Evolutionary conservation across 2,797 vertebrate species (phyloP).

Genomic region (Nyctalus aviator): DNA sequence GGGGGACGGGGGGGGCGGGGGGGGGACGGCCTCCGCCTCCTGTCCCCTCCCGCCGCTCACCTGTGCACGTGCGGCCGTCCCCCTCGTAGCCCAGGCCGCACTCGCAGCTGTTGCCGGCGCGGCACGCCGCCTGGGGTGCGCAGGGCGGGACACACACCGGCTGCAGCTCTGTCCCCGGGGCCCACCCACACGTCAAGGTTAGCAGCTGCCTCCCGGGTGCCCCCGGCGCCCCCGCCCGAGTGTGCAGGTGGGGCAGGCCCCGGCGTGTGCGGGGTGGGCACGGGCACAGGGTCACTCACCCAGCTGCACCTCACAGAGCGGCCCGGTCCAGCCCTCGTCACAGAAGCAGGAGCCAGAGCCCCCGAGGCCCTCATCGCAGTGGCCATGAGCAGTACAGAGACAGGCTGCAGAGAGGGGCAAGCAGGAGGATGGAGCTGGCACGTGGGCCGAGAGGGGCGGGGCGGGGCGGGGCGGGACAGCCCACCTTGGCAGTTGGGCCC

Average conservation of each 20-base stretch:
- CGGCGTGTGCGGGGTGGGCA: not conserved
- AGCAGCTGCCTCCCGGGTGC: slow-evolving; percentile 22
- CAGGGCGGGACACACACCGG: slow-evolving; percentile 92
- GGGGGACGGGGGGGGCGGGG: too few species aligned
- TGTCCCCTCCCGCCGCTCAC: slow-evolving; percentile 81
- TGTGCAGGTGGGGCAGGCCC: too few species aligned
- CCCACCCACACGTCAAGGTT: slow-evolving; percentile 43
- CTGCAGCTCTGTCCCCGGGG: slow-evolving; percentile 71
- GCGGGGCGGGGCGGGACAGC: slow-evolving; percentile 77
- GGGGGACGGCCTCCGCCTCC: too few species aligned
- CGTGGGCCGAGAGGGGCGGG: fast-evolving
- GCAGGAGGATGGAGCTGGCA: not conserved
- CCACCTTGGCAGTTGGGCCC: slow-evolving; percentile 94
- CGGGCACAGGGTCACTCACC: slow-evolving; percentile 85
- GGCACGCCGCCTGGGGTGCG: slow-evolving; percentile 91
- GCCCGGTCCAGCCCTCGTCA: slow-evolving; percentile 91
- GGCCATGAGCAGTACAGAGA: slow-evolving; percentile 89
- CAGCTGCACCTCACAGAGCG: slow-evolving; percentile 89
- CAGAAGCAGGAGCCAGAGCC: slow-evolving; percentile 95
- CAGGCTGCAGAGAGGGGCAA: slow-evolving; percentile 88
- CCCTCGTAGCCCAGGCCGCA: slow-evolving; percentile 93
- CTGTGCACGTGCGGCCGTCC: slow-evolving; percentile 91
- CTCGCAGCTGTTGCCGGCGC: slow-evolving; percentile 88
- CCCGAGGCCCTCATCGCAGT: slow-evolving; percentile 91
- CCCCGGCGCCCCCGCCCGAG: not conserved